phyloP scores from a whole-genome alignment of 2,888 invertebrate genomes.

The Troides oblongomaculatus region DNA sequence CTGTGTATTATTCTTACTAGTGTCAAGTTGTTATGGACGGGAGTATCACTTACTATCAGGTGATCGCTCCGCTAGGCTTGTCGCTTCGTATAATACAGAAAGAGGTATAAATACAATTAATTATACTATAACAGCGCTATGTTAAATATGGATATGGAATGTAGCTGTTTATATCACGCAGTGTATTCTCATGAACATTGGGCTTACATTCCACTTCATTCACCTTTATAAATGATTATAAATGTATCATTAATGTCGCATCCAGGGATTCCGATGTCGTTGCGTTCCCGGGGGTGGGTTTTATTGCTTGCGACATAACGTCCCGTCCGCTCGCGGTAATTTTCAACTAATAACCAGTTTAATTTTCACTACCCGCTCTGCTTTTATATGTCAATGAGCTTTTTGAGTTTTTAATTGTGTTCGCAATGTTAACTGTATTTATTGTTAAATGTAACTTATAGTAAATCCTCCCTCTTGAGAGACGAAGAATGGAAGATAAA shows the following conservation, averaged over 20 bases:
- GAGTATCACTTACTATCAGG: too few species aligned
- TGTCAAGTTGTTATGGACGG: too few species aligned
- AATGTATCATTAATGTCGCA: slow-evolving; percentile 30
- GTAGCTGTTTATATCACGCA: background rate
- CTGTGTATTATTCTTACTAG: too few species aligned
- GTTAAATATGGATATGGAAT: background rate
- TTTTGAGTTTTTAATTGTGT: slow-evolving; percentile 12
- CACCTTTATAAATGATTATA: background rate
- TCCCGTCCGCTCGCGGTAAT: slow-evolving; percentile 64
- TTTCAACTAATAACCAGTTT: slow-evolving; percentile 76
- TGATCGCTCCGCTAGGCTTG: too few species aligned
- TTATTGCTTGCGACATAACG: slow-evolving; percentile 68
- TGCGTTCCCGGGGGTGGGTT: slow-evolving; percentile 41
- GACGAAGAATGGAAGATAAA: too few species aligned
- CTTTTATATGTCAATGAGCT: slow-evolving; percentile 35
- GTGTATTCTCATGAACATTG: background rate
- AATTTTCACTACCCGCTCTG: slow-evolving; percentile 60
- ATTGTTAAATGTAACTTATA: background rate
- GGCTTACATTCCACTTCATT: background rate
- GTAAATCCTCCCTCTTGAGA: too few species aligned
- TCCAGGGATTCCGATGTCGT: slow-evolving; percentile 40
- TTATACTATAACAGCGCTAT: background rate
- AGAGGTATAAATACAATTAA: too few species aligned
- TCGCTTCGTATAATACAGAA: too few species aligned
- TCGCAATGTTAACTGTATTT: background rate